phyloP scores from a whole-genome alignment of 2,888 invertebrate species.

The Euclidia mi region DNA sequence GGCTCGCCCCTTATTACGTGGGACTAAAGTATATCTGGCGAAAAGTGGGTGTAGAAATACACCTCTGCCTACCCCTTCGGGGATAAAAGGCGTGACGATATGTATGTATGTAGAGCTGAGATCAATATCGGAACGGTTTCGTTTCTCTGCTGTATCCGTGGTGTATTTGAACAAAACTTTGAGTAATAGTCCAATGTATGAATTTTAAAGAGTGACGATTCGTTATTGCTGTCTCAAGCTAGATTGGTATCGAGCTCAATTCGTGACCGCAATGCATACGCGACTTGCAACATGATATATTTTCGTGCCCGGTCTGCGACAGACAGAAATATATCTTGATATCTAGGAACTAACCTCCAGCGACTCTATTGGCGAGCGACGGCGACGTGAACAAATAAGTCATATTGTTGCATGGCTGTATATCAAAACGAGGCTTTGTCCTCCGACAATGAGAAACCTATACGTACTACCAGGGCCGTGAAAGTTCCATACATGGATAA shows the following conservation, averaged over 20 bases:
- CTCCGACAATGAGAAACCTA: neutral
- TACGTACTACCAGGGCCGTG: too few species aligned
- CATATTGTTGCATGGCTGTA: constrained; percentile 2
- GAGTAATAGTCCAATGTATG: constrained; percentile 16
- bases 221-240: constrained; percentile 31
- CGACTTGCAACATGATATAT: constrained; percentile 28
- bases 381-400: constrained; percentile 10
- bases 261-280: constrained; percentile 37
- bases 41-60: too few species aligned
- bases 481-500: too few species aligned
- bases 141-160: neutral
- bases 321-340: constrained; percentile 15
- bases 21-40: too few species aligned
- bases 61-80: too few species aligned
- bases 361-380: neutral
- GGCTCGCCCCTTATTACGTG: too few species aligned
- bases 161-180: neutral
- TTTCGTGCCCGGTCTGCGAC: constrained; percentile 10
- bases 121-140: neutral
- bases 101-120: too few species aligned
- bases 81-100: too few species aligned
- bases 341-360: constrained; percentile 2
- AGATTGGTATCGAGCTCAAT: constrained; percentile 30
- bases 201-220: constrained; percentile 37
- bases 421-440: constrained; percentile 5